phyloP scores from a whole-genome alignment of 2,888 invertebrate species.

The Tortrix viridana region DNA sequence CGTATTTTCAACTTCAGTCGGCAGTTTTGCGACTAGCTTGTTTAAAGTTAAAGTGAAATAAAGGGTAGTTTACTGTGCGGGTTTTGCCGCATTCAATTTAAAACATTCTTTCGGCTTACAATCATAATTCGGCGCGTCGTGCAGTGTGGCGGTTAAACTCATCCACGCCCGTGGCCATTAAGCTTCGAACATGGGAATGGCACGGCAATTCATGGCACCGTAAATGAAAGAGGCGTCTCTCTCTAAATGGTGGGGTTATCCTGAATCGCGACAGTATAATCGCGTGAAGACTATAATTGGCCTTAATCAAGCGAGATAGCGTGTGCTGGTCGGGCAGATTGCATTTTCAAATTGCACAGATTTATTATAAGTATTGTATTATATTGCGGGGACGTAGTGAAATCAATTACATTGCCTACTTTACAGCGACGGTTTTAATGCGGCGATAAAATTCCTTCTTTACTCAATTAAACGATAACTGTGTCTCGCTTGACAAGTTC shows the following conservation, averaged over 20 bases:
- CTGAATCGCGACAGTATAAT: constrained; percentile 72
- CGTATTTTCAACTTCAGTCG: constrained; percentile 35
- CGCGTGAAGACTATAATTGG: constrained; percentile 75
- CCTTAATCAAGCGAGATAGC: constrained; percentile 74
- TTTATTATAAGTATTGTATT: constrained; percentile 50
- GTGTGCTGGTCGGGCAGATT: constrained; percentile 56
- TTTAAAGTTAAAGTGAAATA: constrained; percentile 36
- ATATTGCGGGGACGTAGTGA: constrained; percentile 45
- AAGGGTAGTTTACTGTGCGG: constrained; percentile 33
- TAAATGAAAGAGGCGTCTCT: constrained; percentile 68
- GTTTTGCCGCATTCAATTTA: constrained; percentile 35
- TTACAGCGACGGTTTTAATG: constrained; percentile 14
- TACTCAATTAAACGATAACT: constrained; percentile 21
- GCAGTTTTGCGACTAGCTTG: constrained; percentile 29
- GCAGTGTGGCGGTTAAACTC: constrained; percentile 56
- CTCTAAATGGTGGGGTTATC: constrained; percentile 70
- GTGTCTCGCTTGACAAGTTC: constrained; percentile 7
- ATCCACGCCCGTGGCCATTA: constrained; percentile 57
- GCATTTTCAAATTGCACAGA: constrained; percentile 53
- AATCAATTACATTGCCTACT: constrained; percentile 28
- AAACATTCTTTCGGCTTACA: constrained; percentile 46
- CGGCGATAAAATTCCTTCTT: constrained; percentile 15
- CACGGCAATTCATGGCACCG: constrained; percentile 63
- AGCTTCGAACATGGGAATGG: constrained; percentile 65
- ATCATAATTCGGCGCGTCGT: constrained; percentile 58